Base-by-base conservation (phyloP, 2,113 vertebrate genomes). In the Dissostichus mawsoni region DNA sequence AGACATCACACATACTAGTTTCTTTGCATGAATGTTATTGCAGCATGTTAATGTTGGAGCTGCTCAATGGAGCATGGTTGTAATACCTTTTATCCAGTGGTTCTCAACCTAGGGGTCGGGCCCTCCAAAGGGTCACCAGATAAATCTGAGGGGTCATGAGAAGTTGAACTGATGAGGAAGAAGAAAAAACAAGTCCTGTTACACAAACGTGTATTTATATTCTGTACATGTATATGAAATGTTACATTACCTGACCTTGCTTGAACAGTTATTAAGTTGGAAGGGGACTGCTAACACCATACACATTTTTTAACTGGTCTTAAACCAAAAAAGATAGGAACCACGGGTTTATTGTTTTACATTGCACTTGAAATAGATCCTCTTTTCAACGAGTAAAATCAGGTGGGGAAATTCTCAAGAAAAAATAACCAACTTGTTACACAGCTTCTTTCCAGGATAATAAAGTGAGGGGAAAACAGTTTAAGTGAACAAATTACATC, bases 81-180 rank as follows among this genome's bases (percentile, higher is more conserved):
- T 1, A 16, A 16, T 53, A 3, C 11, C 23, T 11, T 57, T 25
- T 9, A 66, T 33, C 25, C 18, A 16, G 29, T 45, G n/a, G 16
- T 61, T 53, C 16, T 18, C 56, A 69, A 36, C 18, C 4, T 16
- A 2, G 3, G 29, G 78, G 48, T 18, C 36, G 1, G 3, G 8
- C 2, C 18, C n/a, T 81, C 57, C 6, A 18, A 16, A 29, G 61
- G 64, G 55, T 68, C 69, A 52, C 2, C 0, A 29, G 29, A 58
- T 64, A 75, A 69, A 75, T 69, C 52, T 51, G 41, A 81, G n/a
- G 6, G 51, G 44, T n/a, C 2, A 1, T 17, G 18, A 41, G 50
- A 23, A n/a, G 45, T 56, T 70, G 20, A 20, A 62, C 10, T 8
- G 8, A 1, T 47, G 48, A 77, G 8, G 1, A 51, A 55, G 33